Percentiles rank a stretch among this genome's conserved stretches.
phyloP scores from a whole-genome alignment of 2,797 vertebrate species.

The Meda fulgida region DNA sequence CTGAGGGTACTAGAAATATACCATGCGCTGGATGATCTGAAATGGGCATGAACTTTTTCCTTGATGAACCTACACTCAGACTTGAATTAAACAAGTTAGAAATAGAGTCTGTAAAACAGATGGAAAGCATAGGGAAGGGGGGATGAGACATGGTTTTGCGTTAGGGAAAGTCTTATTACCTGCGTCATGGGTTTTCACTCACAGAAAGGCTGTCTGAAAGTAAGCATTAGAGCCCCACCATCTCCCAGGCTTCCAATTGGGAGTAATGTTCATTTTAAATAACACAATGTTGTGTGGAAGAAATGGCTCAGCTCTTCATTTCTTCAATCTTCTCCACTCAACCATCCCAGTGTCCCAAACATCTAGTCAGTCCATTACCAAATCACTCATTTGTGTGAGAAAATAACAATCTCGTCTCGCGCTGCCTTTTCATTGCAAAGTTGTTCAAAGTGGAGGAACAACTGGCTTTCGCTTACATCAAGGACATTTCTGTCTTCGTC shows the following conservation, averaged over 20 bases:
- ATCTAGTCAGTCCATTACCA: constrained; percentile 37
- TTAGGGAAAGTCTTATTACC: constrained; percentile 57
- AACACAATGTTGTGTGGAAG: constrained; percentile 47
- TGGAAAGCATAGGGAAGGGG: constrained; percentile 53
- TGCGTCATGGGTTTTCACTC: constrained; percentile 60
- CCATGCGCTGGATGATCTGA: constrained; percentile 2
- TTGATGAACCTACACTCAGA: constrained; percentile 51
- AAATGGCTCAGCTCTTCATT: constrained; percentile 13
- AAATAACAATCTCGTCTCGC: constrained; percentile 11
- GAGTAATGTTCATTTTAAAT: constrained; percentile 42
- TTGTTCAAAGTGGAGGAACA: constrained; percentile 21
- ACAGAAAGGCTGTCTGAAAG: constrained; percentile 48
- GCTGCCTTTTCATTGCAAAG: constrained; percentile 24
- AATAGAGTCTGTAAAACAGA: constrained; percentile 50
- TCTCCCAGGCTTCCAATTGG: constrained; percentile 41
- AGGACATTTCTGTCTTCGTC: constrained; percentile 34
- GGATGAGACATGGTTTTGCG: constrained; percentile 46
- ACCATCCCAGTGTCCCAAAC: constrained; percentile 30
- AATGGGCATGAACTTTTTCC: constrained; percentile 47
- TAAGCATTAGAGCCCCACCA: constrained; percentile 42
- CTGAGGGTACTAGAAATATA: constrained; percentile 31
- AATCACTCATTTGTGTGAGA: constrained; percentile 27
- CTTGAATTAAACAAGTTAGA: constrained; percentile 56
- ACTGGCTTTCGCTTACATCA: constrained; percentile 47
- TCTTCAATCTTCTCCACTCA: constrained; percentile 29